Percentiles rank a stretch among this genome's conserved stretches.
Conservation (phyloP, 2,888 invertebrate species). For the Caenorhabditis sinica region DNA sequence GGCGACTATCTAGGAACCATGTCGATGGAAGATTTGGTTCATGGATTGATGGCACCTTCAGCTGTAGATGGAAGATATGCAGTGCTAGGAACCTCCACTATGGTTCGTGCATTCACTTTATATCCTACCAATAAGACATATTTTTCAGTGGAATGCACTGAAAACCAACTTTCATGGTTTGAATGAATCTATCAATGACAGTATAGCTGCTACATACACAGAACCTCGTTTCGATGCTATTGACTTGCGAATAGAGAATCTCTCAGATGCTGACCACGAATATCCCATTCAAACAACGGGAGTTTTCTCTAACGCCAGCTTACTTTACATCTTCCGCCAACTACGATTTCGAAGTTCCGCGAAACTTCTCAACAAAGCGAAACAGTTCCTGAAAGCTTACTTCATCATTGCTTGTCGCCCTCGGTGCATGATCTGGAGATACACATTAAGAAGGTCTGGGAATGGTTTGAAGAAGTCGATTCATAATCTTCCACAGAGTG, state of each 20-base stretch:
- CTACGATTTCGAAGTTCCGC: slow-evolving; percentile 22
- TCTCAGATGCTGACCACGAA: not conserved
- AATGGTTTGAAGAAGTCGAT: slow-evolving; percentile 40
- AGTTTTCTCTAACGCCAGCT: slow-evolving; percentile 33
- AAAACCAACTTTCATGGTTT: slow-evolving; percentile 30
- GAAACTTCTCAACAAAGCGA: slow-evolving; percentile 38
- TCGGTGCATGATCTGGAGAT: slow-evolving; percentile 57
- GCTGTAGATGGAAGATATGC: slow-evolving; percentile 35
- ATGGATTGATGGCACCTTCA: slow-evolving; percentile 20
- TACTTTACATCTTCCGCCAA: slow-evolving; percentile 20
- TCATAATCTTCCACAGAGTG: slow-evolving; percentile 23
- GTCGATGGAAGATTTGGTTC: slow-evolving; percentile 27
- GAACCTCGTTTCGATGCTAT: slow-evolving; percentile 35
- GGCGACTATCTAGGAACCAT: slow-evolving; percentile 16
- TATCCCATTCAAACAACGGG: slow-evolving; percentile 5
- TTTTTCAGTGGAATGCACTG: slow-evolving; percentile 44
- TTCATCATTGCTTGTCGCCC: slow-evolving; percentile 47
- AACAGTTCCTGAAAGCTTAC: slow-evolving; percentile 52
- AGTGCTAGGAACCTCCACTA: slow-evolving; percentile 37
- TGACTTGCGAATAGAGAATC: slow-evolving; percentile 5
- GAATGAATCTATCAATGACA: not conserved
- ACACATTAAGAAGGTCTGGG: slow-evolving; percentile 46
- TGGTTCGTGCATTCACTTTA: slow-evolving; percentile 13
- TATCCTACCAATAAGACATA: not conserved
- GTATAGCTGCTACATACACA: not conserved